A percentile compares a stretch with the other conserved stretches of the same genome.
Conservation (phyloP, 2,888 invertebrate genomes). For the Aphodius granarius region DNA sequence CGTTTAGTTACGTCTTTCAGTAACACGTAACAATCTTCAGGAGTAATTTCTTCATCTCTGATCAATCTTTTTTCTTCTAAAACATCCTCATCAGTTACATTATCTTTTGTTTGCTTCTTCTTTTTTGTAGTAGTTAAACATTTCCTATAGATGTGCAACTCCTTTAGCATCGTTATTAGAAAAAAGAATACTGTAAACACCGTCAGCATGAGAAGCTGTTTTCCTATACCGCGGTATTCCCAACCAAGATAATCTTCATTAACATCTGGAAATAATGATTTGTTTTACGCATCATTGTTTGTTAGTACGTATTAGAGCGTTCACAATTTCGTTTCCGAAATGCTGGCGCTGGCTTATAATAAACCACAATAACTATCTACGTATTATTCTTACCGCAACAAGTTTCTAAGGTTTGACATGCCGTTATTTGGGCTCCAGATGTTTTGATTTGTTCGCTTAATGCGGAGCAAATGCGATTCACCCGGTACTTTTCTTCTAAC, state of each 20-base stretch:
- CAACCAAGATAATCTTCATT: slow-evolving; percentile 61
- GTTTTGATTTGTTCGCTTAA: neutral
- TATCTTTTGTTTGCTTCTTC: slow-evolving; percentile 39
- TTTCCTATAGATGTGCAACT: slow-evolving; percentile 59
- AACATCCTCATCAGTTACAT: slow-evolving; percentile 57
- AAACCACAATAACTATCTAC: slow-evolving; percentile 44
- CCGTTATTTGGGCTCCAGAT: neutral
- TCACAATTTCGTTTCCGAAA: no score
- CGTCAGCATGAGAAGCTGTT: slow-evolving; percentile 65
- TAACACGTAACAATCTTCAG: slow-evolving; percentile 58
- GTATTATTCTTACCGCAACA: slow-evolving; percentile 2
- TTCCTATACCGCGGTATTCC: slow-evolving; percentile 69
- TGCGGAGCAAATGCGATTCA: neutral
- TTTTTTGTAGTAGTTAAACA: slow-evolving; percentile 35
- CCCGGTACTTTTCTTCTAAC: neutral
- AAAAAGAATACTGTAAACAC: slow-evolving; percentile 63
- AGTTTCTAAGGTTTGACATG: neutral
- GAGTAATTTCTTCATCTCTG: slow-evolving; percentile 46
- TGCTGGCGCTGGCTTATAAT: slow-evolving; percentile 46
- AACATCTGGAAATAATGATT: slow-evolving; percentile 34
- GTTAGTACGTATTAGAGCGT: neutral
- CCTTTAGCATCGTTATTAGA: slow-evolving; percentile 63
- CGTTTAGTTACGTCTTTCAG: slow-evolving; percentile 75
- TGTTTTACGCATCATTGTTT: neutral
- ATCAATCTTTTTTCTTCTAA: slow-evolving; percentile 58